These are phyloP conservation scores for Smittia aterrima DNA, from an alignment of 2,888 invertebrate species.

Conservation along the genomic window DNA sequence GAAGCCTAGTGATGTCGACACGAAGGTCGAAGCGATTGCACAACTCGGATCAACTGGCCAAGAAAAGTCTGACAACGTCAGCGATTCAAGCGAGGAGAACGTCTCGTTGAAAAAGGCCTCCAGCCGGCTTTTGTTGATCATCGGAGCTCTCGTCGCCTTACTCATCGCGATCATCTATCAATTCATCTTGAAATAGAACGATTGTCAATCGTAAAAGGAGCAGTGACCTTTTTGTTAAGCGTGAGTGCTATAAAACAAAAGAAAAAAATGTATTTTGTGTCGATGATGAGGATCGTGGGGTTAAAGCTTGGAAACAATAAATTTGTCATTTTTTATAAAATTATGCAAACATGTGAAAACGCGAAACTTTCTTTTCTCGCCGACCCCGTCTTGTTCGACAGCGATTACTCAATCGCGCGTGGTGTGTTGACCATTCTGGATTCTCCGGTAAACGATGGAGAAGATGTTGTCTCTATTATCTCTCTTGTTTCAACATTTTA, in stretches of 20 bases:
- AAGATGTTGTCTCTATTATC: not conserved
- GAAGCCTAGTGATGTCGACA: not conserved
- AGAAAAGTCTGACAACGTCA: not conserved
- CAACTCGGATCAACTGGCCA: not conserved
- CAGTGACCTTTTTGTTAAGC: too few species aligned
- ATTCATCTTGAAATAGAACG: not conserved
- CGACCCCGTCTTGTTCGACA: not conserved
- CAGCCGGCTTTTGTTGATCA: not conserved
- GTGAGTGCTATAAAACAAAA: not conserved
- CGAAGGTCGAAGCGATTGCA: not conserved
- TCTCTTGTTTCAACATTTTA: not conserved
- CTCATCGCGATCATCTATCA: constrained; percentile 6
- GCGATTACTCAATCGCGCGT: constrained; percentile 3
- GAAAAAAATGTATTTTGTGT: not conserved
- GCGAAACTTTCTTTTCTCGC: not conserved
- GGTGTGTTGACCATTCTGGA: constrained; percentile 4
- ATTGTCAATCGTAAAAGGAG: not conserved
- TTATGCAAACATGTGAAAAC: not conserved
- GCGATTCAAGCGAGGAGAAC: not conserved
- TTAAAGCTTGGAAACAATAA: constrained; percentile 5
- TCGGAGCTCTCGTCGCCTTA: not conserved
- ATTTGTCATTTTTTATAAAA: constrained; percentile 10
- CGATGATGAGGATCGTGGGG: not conserved
- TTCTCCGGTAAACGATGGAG: constrained; percentile 4
- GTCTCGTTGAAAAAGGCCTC: not conserved